phyloP scores from a whole-genome alignment of 2,113 vertebrate genomes.

The Galbula dea region DNA sequence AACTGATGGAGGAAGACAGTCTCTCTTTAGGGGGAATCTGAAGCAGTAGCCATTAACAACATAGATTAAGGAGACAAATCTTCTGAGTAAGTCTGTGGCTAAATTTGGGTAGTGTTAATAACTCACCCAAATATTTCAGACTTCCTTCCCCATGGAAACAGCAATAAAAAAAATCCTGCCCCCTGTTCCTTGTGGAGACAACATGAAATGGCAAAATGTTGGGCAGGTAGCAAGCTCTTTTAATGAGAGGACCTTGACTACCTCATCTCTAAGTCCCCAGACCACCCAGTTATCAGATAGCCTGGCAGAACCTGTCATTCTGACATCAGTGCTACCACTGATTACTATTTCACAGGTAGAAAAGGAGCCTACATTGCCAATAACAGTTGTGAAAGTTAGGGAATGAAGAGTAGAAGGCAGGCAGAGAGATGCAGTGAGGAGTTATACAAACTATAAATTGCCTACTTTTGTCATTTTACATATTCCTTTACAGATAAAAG shows the following conservation, averaged over 20 bases:
- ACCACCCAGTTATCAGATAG: neutral
- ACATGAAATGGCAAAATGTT: neutral
- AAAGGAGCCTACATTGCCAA: conserved; percentile 19
- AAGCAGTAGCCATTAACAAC: neutral
- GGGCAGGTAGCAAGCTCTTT: neutral
- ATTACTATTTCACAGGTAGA: conserved; percentile 11
- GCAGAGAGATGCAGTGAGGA: neutral
- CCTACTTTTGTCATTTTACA: conserved; percentile 7
- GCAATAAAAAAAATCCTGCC: neutral
- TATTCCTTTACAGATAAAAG: conserved; percentile 3
- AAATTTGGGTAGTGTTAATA: neutral
- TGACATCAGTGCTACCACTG: neutral
- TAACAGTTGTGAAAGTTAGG: conserved; percentile 12
- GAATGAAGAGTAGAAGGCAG: neutral
- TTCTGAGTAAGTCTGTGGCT: neutral
- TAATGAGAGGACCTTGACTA: neutral
- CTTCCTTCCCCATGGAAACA: neutral
- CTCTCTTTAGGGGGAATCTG: neutral
- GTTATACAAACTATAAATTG: conserved; percentile 1
- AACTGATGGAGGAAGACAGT: neutral
- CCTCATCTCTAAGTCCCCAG: neutral
- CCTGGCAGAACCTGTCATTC: conserved; percentile 1
- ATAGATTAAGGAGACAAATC: neutral
- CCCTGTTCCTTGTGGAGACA: neutral
- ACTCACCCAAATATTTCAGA: neutral